phyloP scores from a whole-genome alignment of 2,797 vertebrate species.

The Schizopygopsis malacanthus region DNA sequence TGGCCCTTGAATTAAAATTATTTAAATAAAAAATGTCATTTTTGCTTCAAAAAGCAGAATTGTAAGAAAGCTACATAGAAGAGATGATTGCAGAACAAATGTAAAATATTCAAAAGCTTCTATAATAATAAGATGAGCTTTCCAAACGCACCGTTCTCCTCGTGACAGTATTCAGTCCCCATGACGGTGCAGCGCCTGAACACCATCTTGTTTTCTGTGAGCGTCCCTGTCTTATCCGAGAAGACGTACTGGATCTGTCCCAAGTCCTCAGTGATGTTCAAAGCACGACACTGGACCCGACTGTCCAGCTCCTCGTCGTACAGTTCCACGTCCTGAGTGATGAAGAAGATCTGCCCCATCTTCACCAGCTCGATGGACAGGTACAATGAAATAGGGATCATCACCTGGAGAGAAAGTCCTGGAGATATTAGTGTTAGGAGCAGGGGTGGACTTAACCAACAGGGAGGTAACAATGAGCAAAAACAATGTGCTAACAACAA shows the following conservation, averaged over 20 bases:
- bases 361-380: conserved; percentile 94
- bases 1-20: no score
- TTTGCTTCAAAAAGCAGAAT: not conserved
- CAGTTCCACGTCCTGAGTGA: conserved; percentile 90
- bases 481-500: not conserved
- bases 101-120: not conserved
- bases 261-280: conserved; percentile 96
- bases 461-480: not conserved
- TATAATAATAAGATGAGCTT: not conserved
- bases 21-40: not conserved
- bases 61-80: not conserved
- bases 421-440: not conserved
- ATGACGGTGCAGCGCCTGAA: conserved; percentile 90
- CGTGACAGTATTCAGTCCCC: conserved; percentile 90
- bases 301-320: conserved; percentile 86
- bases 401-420: conserved; percentile 76
- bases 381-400: conserved; percentile 95
- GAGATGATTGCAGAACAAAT: not conserved
- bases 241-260: conserved; percentile 95
- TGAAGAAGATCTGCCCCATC: conserved; percentile 90
- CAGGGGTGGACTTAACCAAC: no score
- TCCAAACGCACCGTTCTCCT: conserved; percentile 86
- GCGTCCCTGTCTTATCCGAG: conserved; percentile 96
- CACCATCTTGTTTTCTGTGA: conserved; percentile 98
- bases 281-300: conserved; percentile 86